Conservation (phyloP, 2,888 invertebrate species). For the Apamea monoglypha region DNA sequence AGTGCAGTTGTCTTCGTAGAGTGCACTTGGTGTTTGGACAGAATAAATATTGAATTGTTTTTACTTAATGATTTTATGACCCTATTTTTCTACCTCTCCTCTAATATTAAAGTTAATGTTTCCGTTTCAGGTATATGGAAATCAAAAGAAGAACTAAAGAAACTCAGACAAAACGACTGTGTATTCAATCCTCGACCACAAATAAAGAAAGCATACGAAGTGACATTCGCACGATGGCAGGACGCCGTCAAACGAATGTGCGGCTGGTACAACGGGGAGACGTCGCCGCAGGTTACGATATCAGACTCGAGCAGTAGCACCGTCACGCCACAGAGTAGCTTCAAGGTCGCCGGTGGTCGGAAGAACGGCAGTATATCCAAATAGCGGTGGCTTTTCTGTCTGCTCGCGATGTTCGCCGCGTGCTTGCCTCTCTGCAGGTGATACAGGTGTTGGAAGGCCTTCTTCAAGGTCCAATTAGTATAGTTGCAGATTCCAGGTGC, state of each 20-base stretch:
- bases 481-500: constrained; percentile 18
- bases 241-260: constrained; percentile 90
- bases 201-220: constrained; percentile 78
- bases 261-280: constrained; percentile 87
- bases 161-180: constrained; percentile 90
- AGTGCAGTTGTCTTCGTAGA: background rate
- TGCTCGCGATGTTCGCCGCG: constrained; percentile 76
- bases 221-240: constrained; percentile 88
- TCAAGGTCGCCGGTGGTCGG: constrained; percentile 69
- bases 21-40: background rate
- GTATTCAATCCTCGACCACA: constrained; percentile 90
- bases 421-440: constrained; percentile 80
- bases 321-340: constrained; percentile 73
- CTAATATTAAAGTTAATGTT: background rate
- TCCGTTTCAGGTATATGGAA: constrained; percentile 92
- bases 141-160: constrained; percentile 91
- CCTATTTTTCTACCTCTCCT: background rate
- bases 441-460: constrained; percentile 70
- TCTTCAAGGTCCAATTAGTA: constrained; percentile 31
- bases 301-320: constrained; percentile 73
- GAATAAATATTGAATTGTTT: background rate
- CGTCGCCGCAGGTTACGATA: constrained; percentile 62
- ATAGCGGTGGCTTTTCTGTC: constrained; percentile 85
- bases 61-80: background rate
- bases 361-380: constrained; percentile 75